These are phyloP conservation scores for Brenthis ino DNA, from an alignment of 2,888 invertebrate species.

Conservation along the genomic window DNA sequence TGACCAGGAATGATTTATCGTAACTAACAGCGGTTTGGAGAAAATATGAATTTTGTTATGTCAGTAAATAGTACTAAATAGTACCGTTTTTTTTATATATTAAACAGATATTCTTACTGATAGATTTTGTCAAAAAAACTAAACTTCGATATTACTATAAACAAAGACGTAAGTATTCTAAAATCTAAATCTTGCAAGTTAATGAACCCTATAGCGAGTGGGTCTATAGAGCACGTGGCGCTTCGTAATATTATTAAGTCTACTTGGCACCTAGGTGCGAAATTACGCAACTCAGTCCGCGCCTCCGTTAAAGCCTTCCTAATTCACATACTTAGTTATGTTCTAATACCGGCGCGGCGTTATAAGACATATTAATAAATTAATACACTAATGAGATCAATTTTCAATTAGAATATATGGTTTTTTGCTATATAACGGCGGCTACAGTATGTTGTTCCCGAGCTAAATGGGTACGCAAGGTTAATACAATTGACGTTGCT, in stretches of 20 bases:
- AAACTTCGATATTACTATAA: neutral
- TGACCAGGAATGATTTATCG: slow-evolving; percentile 62
- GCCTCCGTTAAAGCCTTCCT: slow-evolving; percentile 34
- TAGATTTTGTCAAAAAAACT: too few species aligned
- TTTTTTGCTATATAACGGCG: slow-evolving; percentile 36
- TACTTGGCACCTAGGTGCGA: slow-evolving; percentile 70
- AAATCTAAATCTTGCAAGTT: neutral
- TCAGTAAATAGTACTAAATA: too few species aligned
- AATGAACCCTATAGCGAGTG: slow-evolving; percentile 17
- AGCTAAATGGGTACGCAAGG: slow-evolving; percentile 69
- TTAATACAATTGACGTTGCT: slow-evolving; percentile 65
- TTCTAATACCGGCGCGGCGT: neutral
- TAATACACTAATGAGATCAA: neutral
- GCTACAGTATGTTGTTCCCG: slow-evolving; percentile 36
- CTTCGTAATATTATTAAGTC: slow-evolving; percentile 42
- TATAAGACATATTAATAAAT: neutral
- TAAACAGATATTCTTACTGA: neutral
- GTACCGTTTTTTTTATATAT: too few species aligned
- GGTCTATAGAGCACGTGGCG: slow-evolving; percentile 36
- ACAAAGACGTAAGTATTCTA: neutral
- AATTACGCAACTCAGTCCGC: slow-evolving; percentile 60
- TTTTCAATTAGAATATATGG: slow-evolving; percentile 7
- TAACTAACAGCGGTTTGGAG: slow-evolving; percentile 47
- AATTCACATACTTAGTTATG: slow-evolving; percentile 16
- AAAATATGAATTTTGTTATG: neutral